These are phyloP conservation scores for Julus scanicus DNA, from an alignment of 2,888 invertebrate genomes.

Conservation along the genomic window DNA sequence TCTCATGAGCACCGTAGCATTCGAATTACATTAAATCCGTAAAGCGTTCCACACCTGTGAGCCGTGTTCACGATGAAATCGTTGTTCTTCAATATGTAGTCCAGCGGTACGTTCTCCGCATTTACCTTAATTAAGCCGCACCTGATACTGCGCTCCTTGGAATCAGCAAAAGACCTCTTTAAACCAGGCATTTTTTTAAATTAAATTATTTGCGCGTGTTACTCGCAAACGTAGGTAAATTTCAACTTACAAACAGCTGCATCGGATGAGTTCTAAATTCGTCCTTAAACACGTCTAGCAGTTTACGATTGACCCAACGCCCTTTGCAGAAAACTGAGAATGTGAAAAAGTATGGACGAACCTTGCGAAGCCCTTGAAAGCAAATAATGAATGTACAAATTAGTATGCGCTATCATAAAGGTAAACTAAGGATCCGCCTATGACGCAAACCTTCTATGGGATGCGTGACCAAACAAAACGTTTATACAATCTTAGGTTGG, in stretches of 20 bases:
- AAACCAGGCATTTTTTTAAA: neutral
- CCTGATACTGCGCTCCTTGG: slow-evolving; percentile 77
- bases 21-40: slow-evolving; percentile 28
- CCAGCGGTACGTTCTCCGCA: slow-evolving; percentile 89
- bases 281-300: slow-evolving; percentile 89
- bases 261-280: slow-evolving; percentile 96
- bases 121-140: slow-evolving; percentile 93
- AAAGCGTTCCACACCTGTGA: slow-evolving; percentile 79
- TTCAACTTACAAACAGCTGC: slow-evolving; percentile 77
- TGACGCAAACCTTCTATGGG: no score
- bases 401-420: no score
- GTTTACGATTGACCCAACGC: slow-evolving; percentile 93
- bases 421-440: no score
- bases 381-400: neutral
- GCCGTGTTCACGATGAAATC: slow-evolving; percentile 92
- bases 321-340: slow-evolving; percentile 97
- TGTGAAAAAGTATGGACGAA: slow-evolving; percentile 96
- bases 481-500: no score
- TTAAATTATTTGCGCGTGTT: neutral
- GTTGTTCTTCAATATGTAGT: slow-evolving; percentile 92
- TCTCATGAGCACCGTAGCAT: neutral
- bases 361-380: slow-evolving; percentile 85
- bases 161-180: neutral
- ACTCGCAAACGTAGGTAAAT: slow-evolving; percentile 63
- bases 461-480: no score